phyloP scores from a whole-genome alignment of 2,797 vertebrate species.

The Oreonectes daqikongensis region DNA sequence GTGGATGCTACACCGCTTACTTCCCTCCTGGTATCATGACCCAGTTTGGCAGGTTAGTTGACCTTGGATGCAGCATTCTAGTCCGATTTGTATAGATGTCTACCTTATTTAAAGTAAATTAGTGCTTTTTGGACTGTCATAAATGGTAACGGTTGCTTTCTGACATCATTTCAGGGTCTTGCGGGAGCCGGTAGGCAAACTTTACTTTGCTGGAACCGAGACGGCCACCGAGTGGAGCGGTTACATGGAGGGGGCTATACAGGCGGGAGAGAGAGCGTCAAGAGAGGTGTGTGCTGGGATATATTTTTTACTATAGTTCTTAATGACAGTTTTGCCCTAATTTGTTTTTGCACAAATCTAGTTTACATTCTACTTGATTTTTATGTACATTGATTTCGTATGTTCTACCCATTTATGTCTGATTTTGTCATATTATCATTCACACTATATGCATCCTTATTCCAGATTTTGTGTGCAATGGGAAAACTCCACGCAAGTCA shows the following conservation, averaged over 20 bases:
- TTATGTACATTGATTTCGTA: too few species aligned
- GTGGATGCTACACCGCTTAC: constrained; percentile 94
- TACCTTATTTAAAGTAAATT: not conserved
- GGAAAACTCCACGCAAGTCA: constrained; percentile 85
- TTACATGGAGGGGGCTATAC: constrained; percentile 96
- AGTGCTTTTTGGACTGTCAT: not conserved
- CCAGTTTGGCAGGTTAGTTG: constrained; percentile 88
- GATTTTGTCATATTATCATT: too few species aligned
- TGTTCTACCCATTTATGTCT: too few species aligned
- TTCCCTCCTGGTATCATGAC: constrained; percentile 95
- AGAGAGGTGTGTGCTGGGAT: constrained; percentile 82
- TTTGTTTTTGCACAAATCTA: too few species aligned
- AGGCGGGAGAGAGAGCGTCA: constrained; percentile 93
- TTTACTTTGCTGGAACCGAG: constrained; percentile 96
- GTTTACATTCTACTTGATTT: too few species aligned
- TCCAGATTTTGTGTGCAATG: constrained; percentile 85
- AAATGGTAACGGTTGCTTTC: not conserved
- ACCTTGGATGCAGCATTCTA: not conserved
- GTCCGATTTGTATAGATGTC: not conserved
- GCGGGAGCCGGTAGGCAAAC: constrained; percentile 83
- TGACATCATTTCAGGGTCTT: constrained; percentile 80
- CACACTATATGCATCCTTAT: constrained; percentile 26
- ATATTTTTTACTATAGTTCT: not conserved
- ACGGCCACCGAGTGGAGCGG: constrained; percentile 96
- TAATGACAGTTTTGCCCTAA: not conserved